phyloP scores from a whole-genome alignment of 2,888 invertebrate species.

The Trachelus tabidus region DNA sequence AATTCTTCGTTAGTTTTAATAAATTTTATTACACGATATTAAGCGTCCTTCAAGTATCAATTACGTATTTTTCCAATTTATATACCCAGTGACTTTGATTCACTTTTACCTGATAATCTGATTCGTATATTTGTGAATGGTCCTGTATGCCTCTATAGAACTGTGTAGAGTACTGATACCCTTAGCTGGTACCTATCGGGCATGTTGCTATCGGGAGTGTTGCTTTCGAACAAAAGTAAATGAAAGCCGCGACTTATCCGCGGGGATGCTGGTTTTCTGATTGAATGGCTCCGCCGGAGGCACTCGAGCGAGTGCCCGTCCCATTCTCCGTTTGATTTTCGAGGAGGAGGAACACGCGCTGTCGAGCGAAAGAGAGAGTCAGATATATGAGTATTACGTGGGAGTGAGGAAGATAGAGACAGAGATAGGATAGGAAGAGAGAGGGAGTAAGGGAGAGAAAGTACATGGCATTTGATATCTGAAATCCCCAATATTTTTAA shows the following conservation, averaged over 20 bases:
- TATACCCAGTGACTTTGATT: background rate
- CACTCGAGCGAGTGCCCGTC: slow-evolving; percentile 44
- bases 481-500: slow-evolving; percentile 67
- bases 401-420: slow-evolving; percentile 16
- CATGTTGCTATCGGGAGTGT: background rate
- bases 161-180: background rate
- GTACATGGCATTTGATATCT: slow-evolving; percentile 57
- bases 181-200: background rate
- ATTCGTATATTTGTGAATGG: background rate
- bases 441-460: slow-evolving; percentile 31
- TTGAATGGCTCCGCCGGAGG: slow-evolving; percentile 64
- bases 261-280: slow-evolving; percentile 49
- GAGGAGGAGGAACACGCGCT: slow-evolving; percentile 16
- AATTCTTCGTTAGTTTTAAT: background rate
- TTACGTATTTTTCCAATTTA: background rate
- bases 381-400: background rate
- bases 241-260: slow-evolving; percentile 60
- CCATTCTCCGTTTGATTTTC: slow-evolving; percentile 18
- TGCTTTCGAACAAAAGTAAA: slow-evolving; percentile 28
- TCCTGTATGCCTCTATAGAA: background rate
- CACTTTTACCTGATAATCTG: background rate
- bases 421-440: slow-evolving; percentile 10
- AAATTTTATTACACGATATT: background rate
- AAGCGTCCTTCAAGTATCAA: background rate
- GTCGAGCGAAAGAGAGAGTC: slow-evolving; percentile 15